Base-by-base conservation (phyloP, 2,113 vertebrate species). In the Cygnus atratus region DNA sequence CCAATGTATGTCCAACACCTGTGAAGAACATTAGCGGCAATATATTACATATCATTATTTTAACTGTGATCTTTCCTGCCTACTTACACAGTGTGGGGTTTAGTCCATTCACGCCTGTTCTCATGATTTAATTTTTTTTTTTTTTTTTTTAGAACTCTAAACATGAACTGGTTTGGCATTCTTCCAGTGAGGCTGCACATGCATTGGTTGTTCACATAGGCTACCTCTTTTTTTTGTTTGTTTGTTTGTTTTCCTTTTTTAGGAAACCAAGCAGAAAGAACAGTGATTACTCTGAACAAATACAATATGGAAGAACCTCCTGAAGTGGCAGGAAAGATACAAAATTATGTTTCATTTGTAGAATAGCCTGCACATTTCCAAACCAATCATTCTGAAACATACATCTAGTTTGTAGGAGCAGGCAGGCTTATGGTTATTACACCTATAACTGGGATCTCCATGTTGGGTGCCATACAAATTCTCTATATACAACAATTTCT, bases 31-130 rank as follows among this genome's bases (percentile, higher is more conserved):
- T 96, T 62, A 95, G 94, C 84, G 96, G 90, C 88, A 95, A 97
- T 94, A 96, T 96, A 95, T 95, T 97, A 98, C 96, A 96, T 95
- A 96, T 76, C 91, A 80, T 54, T 55, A 97, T 94, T 95, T 94
- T 92, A 85, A 76, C 75, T 90, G 59, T 59, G 70, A 66, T 81
- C 59, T 92, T 93, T 93, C 89, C 95, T 96, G 71, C 54, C 71
- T 93, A 93, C 78, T 95, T 95, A 94, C 33, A 93, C 22, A 84
- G 63, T 39, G 63, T 76, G 44, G 59, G 39, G 61, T 92, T 93
- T 88, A 96, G 88, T 68, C 74, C 84, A 91, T 46, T 93, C 94
- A 93, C 57, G 91, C 70, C 82, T 79, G 79, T 96, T 96, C 55
- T 95, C 83, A 62, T 62, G 22, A 76, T 71, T 70, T 89, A 90